Conservation (phyloP, 1,140 invertebrate species). For the Leptoteleia sp. region DNA sequence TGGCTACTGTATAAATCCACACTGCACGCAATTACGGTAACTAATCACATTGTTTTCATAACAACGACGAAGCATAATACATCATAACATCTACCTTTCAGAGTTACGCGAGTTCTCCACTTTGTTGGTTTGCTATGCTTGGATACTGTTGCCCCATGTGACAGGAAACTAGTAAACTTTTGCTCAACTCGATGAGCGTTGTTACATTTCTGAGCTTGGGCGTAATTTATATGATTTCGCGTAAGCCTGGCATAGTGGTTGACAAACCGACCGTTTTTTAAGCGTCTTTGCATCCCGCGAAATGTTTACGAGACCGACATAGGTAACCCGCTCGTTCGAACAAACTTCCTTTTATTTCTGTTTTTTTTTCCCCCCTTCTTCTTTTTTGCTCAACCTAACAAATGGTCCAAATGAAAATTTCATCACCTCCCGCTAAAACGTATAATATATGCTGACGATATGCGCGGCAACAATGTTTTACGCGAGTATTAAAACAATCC, state of each 20-base stretch:
- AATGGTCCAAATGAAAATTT: constrained; percentile 44
- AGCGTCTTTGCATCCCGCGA: constrained; percentile 4
- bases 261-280: constrained; percentile 18
- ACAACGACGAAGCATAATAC: constrained; percentile 70
- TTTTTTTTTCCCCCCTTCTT: no score
- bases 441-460: constrained; percentile 48
- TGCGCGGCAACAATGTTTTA: constrained; percentile 33
- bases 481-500: constrained; percentile 66
- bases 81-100: constrained; percentile 69
- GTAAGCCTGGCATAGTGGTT: constrained; percentile 19
- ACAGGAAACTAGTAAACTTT: constrained; percentile 68
- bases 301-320: constrained; percentile 7
- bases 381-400: no score
- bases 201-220: constrained; percentile 49
- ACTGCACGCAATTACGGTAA: constrained; percentile 69
- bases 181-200: constrained; percentile 57
- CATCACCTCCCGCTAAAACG: constrained; percentile 25
- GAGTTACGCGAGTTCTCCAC: constrained; percentile 48
- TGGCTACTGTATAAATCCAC: constrained; percentile 12
- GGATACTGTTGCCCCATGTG: constrained; percentile 67
- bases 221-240: constrained; percentile 55
- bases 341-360: constrained; percentile 32
- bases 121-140: constrained; percentile 53
- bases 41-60: constrained; percentile 76
- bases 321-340: constrained; percentile 1